These are phyloP conservation scores for Lerema accius DNA, from an alignment of 1,140 invertebrate genomes.

Conservation along the genomic window DNA sequence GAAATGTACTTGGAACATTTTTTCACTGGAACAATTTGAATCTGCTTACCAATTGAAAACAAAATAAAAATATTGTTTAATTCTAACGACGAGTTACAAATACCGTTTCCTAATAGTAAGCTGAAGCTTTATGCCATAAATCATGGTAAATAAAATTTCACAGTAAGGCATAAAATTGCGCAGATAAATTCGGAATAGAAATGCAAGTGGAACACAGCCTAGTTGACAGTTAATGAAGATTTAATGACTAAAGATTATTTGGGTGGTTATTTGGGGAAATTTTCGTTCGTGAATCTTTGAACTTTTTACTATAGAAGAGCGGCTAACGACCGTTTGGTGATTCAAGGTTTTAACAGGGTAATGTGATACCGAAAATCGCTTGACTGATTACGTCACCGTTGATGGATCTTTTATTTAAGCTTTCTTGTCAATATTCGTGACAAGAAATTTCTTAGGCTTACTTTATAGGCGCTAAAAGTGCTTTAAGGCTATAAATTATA, in stretches of 20 bases:
- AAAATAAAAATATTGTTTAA: no score
- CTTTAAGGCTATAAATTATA: background rate
- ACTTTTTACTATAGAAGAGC: background rate
- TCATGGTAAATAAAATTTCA: no score
- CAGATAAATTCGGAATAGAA: background rate
- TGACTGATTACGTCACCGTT: background rate
- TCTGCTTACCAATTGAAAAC: no score
- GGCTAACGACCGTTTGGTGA: background rate
- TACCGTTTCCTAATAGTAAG: no score
- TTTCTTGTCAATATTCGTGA: no score
- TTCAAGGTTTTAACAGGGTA: background rate
- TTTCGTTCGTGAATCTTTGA: slow-evolving; percentile 17
- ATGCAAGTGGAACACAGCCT: background rate
- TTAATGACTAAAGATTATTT: slow-evolving; percentile 6
- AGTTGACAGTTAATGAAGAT: slow-evolving; percentile 3
- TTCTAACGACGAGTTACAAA: no score
- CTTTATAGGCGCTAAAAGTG: background rate
- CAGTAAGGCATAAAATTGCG: background rate
- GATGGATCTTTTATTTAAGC: background rate
- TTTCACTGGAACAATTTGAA: no score
- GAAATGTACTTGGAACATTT: no score
- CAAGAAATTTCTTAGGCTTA: background rate
- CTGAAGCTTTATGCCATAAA: no score
- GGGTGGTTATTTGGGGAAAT: slow-evolving; percentile 1
- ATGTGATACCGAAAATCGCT: background rate